Evolutionary conservation across 2,113 vertebrate genomes (phyloP).

Genomic region (Larimichthys crocea): DNA sequence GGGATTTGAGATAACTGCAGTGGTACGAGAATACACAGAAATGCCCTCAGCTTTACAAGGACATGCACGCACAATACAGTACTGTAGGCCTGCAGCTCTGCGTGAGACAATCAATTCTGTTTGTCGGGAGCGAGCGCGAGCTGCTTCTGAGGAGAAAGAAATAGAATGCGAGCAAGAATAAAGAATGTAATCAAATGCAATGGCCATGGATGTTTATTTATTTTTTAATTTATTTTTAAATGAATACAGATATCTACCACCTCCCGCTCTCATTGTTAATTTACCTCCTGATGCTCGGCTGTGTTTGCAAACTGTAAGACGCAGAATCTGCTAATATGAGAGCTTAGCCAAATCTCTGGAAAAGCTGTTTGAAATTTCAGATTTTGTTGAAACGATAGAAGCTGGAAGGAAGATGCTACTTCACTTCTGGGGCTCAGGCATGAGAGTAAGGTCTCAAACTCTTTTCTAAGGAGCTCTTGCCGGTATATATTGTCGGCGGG

Average conservation of each 20-base stretch:
- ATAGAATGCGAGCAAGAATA: slow-evolving; percentile 13
- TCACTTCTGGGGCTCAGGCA: background rate
- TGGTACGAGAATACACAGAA: slow-evolving; percentile 22
- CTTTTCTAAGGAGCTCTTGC: too few species aligned
- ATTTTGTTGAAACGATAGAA: background rate
- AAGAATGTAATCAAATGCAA: slow-evolving; percentile 3
- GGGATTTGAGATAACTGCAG: slow-evolving; percentile 51
- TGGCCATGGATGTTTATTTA: background rate
- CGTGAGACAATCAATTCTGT: slow-evolving; percentile 26
- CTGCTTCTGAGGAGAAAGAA: slow-evolving; percentile 11
- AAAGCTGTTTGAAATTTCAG: background rate
- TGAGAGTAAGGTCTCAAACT: too few species aligned
- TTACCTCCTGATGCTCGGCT: background rate
- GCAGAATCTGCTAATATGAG: background rate
- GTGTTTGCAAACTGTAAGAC: background rate
- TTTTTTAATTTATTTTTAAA: background rate
- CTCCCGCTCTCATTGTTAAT: background rate
- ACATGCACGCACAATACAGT: slow-evolving; percentile 26
- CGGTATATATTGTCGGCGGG: too few species aligned
- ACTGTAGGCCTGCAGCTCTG: slow-evolving; percentile 30
- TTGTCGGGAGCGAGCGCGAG: background rate
- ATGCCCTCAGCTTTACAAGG: slow-evolving; percentile 60
- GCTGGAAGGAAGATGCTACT: background rate
- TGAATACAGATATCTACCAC: background rate
- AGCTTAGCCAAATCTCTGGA: too few species aligned